A percentile compares a stretch with the other conserved stretches of the same genome.
Evolutionary conservation across 2,888 invertebrate genomes (phyloP).

Genomic region (Craniophora ligustri): DNA sequence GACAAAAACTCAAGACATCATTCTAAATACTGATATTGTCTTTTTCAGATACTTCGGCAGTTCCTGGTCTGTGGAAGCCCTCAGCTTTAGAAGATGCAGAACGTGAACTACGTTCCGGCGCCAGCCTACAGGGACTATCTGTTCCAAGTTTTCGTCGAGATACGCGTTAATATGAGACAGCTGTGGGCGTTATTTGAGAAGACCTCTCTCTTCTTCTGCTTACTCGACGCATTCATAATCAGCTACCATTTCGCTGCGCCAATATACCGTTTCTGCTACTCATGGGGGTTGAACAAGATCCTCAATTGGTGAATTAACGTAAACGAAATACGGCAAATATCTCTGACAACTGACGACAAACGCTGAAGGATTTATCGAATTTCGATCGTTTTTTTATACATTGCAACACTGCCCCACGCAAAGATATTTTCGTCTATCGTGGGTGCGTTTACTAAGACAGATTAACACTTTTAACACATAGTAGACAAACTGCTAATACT

Average conservation of each 20-base stretch:
- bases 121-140: background rate
- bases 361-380: too few species aligned
- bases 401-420: too few species aligned
- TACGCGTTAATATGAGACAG: background rate
- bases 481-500: too few species aligned
- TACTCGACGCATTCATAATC: background rate
- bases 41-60: background rate
- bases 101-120: background rate
- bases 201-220: too few species aligned
- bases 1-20: too few species aligned
- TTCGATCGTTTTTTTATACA: too few species aligned
- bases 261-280: background rate
- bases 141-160: background rate
- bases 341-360: too few species aligned
- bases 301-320: background rate
- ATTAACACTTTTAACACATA: too few species aligned
- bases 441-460: too few species aligned
- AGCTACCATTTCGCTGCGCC: background rate
- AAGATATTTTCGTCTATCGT: too few species aligned
- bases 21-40: too few species aligned
- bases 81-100: background rate
- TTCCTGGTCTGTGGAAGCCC: background rate
- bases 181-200: background rate
- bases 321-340: too few species aligned
- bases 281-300: background rate